A percentile compares a stretch with the other conserved stretches of the same genome.
Evolutionary conservation across 2,113 vertebrate genomes (phyloP).

Genomic region (Amazona vittata): DNA sequence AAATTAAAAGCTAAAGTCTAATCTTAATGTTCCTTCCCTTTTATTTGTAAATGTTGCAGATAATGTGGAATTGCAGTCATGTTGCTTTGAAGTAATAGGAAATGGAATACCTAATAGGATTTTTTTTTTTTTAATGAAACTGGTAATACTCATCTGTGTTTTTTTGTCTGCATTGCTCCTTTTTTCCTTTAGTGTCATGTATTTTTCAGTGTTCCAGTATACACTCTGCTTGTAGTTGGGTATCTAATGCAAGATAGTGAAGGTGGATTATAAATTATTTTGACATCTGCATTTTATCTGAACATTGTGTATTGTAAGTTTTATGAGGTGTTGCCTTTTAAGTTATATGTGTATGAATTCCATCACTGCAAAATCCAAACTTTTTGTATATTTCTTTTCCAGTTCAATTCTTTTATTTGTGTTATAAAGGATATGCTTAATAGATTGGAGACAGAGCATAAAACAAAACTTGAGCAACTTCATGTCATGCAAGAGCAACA

Average conservation of each 20-base stretch:
- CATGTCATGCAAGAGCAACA: conserved; percentile 98
- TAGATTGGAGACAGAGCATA: conserved; percentile 94
- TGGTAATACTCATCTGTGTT: neutral
- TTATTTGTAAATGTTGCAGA: neutral
- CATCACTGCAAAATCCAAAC: conserved; percentile 5
- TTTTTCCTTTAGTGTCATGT: neutral
- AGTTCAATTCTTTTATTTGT: conserved; percentile 98
- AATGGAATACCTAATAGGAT: neutral
- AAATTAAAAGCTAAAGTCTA: neutral
- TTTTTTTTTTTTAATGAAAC: neutral
- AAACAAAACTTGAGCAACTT: conserved; percentile 96
- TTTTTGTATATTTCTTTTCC: conserved; percentile 63
- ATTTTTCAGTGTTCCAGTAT: neutral
- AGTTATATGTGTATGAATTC: neutral
- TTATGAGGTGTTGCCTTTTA: neutral
- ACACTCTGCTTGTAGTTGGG: neutral
- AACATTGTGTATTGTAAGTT: neutral
- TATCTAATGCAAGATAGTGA: neutral
- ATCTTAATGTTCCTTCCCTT: neutral
- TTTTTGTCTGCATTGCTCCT: neutral
- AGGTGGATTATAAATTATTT: neutral
- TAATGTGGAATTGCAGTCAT: neutral
- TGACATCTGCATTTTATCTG: neutral
- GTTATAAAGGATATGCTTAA: conserved; percentile 96
- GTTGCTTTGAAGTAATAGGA: neutral